Evolutionary conservation across 2,797 vertebrate genomes (phyloP).

Genomic region (Sitta carolinensis): DNA sequence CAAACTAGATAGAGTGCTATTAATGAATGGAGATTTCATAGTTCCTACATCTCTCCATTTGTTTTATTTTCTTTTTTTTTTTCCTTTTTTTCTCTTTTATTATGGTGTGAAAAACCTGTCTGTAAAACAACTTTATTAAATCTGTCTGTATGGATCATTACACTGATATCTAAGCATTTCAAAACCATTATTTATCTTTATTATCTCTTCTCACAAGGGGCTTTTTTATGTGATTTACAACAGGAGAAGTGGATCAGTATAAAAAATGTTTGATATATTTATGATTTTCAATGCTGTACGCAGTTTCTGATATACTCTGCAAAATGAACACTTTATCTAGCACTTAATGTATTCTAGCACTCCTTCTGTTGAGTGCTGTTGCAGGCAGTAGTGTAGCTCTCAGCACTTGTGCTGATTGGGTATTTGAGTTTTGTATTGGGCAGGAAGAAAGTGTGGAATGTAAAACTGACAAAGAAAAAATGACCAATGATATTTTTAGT

Average conservation of each 20-base stretch:
- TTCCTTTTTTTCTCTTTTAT: fast-evolving
- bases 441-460: neutral
- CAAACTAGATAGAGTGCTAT: neutral
- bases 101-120: neutral
- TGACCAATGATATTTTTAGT: neutral
- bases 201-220: neutral
- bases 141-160: neutral
- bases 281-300: neutral
- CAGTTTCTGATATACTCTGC: neutral
- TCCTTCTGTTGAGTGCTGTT: neutral
- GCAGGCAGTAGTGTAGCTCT: neutral
- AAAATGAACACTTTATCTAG: neutral
- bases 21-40: neutral
- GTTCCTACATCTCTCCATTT: neutral
- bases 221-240: neutral
- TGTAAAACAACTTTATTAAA: neutral
- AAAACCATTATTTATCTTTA: neutral
- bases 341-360: neutral
- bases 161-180: neutral
- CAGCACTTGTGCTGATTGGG: neutral
- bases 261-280: neutral
- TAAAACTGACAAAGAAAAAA: neutral
- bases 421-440: neutral
- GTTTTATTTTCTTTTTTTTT: fast-evolving
- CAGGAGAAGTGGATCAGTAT: neutral